Evolutionary conservation across 2,113 vertebrate genomes (phyloP).

Genomic region (Trinectes maculatus): DNA sequence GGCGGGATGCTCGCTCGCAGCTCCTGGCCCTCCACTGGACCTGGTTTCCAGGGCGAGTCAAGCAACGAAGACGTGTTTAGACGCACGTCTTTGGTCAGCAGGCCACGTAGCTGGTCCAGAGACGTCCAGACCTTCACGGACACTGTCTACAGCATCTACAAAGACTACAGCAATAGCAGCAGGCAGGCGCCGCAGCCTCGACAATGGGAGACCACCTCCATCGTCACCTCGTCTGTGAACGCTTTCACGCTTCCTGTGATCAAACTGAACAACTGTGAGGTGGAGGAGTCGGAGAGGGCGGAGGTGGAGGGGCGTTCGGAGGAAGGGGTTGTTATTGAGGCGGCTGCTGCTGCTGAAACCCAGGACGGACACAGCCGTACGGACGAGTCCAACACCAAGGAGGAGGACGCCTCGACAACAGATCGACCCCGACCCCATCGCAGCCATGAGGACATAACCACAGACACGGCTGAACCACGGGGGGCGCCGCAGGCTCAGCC

Average conservation of each 20-base stretch:
- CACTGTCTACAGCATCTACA: constrained; percentile 92
- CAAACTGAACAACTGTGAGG: constrained; percentile 85
- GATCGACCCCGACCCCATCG: constrained; percentile 42
- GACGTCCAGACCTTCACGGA: constrained; percentile 86
- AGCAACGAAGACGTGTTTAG: constrained; percentile 65
- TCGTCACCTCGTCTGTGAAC: constrained; percentile 89
- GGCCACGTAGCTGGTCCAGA: constrained; percentile 73
- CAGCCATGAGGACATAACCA: constrained; percentile 63
- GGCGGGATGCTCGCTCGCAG: constrained; percentile 82
- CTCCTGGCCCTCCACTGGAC: constrained; percentile 86
- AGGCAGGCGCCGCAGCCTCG: constrained; percentile 70
- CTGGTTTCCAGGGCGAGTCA: constrained; percentile 71
- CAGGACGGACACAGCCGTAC: constrained; percentile 48
- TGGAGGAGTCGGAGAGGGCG: constrained; percentile 70
- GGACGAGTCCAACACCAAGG: constrained; percentile 27
- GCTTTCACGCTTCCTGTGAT: constrained; percentile 89
- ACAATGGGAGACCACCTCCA: constrained; percentile 87
- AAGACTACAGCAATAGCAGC: constrained; percentile 78
- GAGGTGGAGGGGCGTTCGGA: constrained; percentile 39
- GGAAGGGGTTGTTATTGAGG: constrained; percentile 48
- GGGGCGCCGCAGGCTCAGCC: constrained; percentile 66
- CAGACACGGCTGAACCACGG: constrained; percentile 81
- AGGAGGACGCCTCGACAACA: constrained; percentile 32
- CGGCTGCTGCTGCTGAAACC: constrained; percentile 19
- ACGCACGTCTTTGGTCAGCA: constrained; percentile 66